Evolutionary conservation across 2,888 invertebrate genomes (phyloP).

Genomic region (Lasioglossum morio): DNA sequence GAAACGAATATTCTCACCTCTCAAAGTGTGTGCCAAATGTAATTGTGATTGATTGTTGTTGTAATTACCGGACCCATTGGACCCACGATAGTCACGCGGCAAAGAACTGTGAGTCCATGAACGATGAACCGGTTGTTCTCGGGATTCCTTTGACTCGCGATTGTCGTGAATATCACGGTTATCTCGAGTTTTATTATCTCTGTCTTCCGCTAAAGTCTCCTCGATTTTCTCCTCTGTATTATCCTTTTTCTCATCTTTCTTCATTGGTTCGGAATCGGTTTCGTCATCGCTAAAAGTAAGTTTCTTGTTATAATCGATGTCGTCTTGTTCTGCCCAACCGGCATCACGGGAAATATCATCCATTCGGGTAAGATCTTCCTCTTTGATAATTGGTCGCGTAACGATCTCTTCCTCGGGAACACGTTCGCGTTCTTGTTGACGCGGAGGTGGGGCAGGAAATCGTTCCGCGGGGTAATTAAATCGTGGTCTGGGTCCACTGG

Average conservation of each 20-base stretch:
- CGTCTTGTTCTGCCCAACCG: constrained; percentile 97
- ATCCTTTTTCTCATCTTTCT: constrained; percentile 76
- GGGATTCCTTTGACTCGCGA: constrained; percentile 63
- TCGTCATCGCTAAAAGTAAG: constrained; percentile 98
- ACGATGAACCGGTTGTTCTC: constrained; percentile 69
- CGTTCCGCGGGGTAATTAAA: constrained; percentile 81
- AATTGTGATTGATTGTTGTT: constrained; percentile 80
- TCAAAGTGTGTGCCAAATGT: constrained; percentile 81
- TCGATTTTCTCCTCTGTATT: constrained; percentile 77
- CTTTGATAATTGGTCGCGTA: constrained; percentile 95
- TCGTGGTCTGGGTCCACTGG: constrained; percentile 81
- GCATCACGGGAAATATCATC: constrained; percentile 95
- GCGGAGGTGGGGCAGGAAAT: constrained; percentile 73
- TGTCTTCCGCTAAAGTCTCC: constrained; percentile 70
- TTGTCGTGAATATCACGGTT: constrained; percentile 62
- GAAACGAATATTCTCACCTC: constrained; percentile 70
- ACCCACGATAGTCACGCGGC: constrained; percentile 79
- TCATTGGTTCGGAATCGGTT: constrained; percentile 82
- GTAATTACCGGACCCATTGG: constrained; percentile 77
- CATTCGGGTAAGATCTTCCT: constrained; percentile 96
- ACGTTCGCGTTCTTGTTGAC: constrained; percentile 80
- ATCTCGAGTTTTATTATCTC: constrained; percentile 76
- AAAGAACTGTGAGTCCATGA: constrained; percentile 76
- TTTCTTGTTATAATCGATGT: constrained; percentile 97
- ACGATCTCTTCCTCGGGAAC: constrained; percentile 87